phyloP scores from a whole-genome alignment of 2,888 invertebrate species.

The Disparrhopalites patrizii region DNA sequence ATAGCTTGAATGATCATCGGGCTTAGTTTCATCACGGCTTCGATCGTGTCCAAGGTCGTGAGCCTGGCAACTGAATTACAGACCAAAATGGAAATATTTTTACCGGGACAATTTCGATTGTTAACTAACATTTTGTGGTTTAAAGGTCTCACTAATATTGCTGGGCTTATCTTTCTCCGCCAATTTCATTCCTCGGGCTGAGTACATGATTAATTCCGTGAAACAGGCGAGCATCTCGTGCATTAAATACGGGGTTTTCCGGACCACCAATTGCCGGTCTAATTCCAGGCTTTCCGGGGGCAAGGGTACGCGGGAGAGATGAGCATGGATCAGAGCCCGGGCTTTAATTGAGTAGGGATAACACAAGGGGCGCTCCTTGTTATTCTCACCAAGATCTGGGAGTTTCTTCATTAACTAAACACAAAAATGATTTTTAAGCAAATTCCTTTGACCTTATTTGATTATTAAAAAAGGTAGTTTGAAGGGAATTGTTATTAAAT shows the following conservation, averaged over 20 bases:
- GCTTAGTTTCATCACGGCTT: conserved; percentile 94
- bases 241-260: conserved; percentile 89
- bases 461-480: no score
- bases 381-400: conserved; percentile 89
- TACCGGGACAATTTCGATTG: no score
- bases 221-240: conserved; percentile 97
- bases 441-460: neutral
- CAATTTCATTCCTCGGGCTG: conserved; percentile 83
- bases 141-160: no score
- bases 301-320: conserved; percentile 70
- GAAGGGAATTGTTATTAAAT: conserved; percentile 15
- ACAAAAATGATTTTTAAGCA: no score
- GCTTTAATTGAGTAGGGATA: conserved; percentile 81
- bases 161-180: no score
- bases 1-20: conserved; percentile 96
- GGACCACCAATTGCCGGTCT: conserved; percentile 77
- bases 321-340: conserved; percentile 90
- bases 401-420: conserved; percentile 79
- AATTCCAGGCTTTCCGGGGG: conserved; percentile 74
- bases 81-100: no score
- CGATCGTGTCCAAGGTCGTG: conserved; percentile 88
- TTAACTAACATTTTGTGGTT: no score
- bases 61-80: conserved; percentile 73
- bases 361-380: conserved; percentile 90
- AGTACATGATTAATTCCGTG: conserved; percentile 85